phyloP scores from a whole-genome alignment of 2,888 invertebrate species.

The Cyrtodaria siliqua region DNA sequence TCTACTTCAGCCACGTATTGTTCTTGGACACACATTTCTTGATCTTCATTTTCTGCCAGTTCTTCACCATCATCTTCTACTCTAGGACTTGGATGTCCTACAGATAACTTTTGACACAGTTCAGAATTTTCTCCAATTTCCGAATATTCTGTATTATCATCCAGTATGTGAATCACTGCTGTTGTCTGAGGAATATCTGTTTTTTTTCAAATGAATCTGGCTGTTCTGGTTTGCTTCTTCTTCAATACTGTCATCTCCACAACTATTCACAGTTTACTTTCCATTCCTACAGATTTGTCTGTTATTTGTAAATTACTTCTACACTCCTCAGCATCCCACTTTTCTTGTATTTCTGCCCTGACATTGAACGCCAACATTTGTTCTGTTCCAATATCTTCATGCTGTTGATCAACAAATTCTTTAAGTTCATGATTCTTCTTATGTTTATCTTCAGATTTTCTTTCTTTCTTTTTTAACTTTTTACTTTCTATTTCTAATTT shows the following conservation, averaged over 20 bases:
- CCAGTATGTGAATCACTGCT: too few species aligned
- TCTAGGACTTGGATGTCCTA: not conserved
- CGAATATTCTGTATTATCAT: not conserved
- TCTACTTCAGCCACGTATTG: not conserved
- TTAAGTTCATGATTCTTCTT: not conserved
- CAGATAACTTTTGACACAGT: not conserved
- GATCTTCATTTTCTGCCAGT: not conserved
- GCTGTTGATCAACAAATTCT: not conserved
- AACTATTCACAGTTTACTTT: not conserved
- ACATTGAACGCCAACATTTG: not conserved
- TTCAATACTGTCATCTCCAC: not conserved
- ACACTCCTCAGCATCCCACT: not conserved
- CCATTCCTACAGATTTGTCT: not conserved
- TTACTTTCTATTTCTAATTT: not conserved
- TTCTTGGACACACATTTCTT: not conserved
- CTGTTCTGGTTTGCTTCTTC: too few species aligned
- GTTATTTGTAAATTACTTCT: conserved; percentile 6
- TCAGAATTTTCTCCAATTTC: not conserved
- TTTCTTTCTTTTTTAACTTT: too few species aligned
- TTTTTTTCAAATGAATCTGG: too few species aligned
- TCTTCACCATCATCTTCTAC: conserved; percentile 13
- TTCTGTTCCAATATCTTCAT: conserved; percentile 1
- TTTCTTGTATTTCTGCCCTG: not conserved
- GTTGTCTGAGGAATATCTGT: too few species aligned
- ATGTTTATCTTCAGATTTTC: not conserved